phyloP scores from a whole-genome alignment of 2,888 invertebrate genomes.

The Euzetes globulus region DNA sequence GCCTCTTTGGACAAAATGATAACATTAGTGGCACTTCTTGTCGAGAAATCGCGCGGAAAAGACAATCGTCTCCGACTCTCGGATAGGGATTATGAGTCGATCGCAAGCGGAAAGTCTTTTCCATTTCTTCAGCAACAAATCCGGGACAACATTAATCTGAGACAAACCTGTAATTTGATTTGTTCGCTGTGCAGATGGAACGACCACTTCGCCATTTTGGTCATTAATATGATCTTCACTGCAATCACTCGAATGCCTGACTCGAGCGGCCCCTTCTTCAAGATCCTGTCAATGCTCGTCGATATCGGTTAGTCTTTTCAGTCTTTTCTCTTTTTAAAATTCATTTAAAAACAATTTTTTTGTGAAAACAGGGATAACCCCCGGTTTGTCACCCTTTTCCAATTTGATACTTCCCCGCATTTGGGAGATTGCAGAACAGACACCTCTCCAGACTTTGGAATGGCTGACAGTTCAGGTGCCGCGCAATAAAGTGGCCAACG shows the following conservation, averaged over 20 bases:
- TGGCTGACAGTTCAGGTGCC: slow-evolving; percentile 64
- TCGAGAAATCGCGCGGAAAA: slow-evolving; percentile 75
- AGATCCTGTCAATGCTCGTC: slow-evolving; percentile 74
- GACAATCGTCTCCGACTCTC: slow-evolving; percentile 64
- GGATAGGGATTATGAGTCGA: slow-evolving; percentile 68
- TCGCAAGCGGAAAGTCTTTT: slow-evolving; percentile 81
- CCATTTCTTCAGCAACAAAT: slow-evolving; percentile 91
- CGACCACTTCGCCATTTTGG: slow-evolving; percentile 70
- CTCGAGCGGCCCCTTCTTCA: slow-evolving; percentile 83
- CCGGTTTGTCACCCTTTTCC: slow-evolving; percentile 81
- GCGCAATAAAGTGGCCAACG: slow-evolving; percentile 78
- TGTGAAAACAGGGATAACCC: slow-evolving; percentile 54
- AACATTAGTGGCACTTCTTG: slow-evolving; percentile 73
- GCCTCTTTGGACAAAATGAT: slow-evolving; percentile 93
- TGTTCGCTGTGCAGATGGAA: slow-evolving; percentile 86
- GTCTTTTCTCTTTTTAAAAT: neutral
- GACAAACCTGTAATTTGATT: slow-evolving; percentile 82
- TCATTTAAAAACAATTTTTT: neutral
- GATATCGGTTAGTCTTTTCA: slow-evolving; percentile 53
- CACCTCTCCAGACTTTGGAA: slow-evolving; percentile 82
- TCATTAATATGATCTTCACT: slow-evolving; percentile 81
- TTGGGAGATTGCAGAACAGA: slow-evolving; percentile 73
- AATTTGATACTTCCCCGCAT: slow-evolving; percentile 76
- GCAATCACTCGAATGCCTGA: slow-evolving; percentile 85
- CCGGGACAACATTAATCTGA: slow-evolving; percentile 81